These are phyloP conservation scores for Rhadina sibilatrix DNA, from an alignment of 2,113 vertebrate species.

Conservation along the genomic window DNA sequence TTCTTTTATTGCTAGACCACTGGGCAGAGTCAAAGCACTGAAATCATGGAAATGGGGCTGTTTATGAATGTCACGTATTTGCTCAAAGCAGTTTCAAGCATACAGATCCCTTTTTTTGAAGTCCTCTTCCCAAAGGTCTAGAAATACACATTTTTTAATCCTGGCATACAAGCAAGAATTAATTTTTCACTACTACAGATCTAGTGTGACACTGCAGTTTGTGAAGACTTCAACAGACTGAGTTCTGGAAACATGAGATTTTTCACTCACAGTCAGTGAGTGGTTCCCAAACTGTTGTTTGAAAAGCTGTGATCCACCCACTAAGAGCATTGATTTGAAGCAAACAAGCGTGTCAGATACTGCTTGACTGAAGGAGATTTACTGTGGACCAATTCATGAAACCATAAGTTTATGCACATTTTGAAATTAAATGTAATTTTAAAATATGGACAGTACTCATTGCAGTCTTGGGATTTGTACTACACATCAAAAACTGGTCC, in stretches of 20 bases:
- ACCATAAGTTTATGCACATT: neutral
- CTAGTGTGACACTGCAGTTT: neutral
- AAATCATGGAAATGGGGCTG: neutral
- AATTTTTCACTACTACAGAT: neutral
- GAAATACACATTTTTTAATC: neutral
- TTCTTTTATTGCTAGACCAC: constrained; percentile 46
- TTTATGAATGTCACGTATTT: neutral
- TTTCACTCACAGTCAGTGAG: neutral
- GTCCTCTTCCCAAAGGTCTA: neutral
- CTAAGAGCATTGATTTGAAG: neutral
- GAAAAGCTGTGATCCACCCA: neutral
- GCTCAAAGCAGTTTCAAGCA: neutral
- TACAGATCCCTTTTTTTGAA: neutral
- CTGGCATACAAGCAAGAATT: neutral
- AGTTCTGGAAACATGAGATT: neutral
- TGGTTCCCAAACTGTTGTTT: neutral
- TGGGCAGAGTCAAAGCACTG: constrained; percentile 13
- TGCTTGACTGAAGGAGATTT: neutral
- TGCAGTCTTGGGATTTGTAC: neutral
- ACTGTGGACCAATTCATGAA: neutral
- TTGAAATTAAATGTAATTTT: neutral
- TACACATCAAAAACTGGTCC: neutral
- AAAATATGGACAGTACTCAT: neutral
- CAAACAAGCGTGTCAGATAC: neutral
- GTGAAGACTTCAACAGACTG: neutral